Percentiles rank a stretch among this genome's conserved stretches.
phyloP scores from a whole-genome alignment of 2,888 invertebrate genomes.

The Gryllus longicercus region DNA sequence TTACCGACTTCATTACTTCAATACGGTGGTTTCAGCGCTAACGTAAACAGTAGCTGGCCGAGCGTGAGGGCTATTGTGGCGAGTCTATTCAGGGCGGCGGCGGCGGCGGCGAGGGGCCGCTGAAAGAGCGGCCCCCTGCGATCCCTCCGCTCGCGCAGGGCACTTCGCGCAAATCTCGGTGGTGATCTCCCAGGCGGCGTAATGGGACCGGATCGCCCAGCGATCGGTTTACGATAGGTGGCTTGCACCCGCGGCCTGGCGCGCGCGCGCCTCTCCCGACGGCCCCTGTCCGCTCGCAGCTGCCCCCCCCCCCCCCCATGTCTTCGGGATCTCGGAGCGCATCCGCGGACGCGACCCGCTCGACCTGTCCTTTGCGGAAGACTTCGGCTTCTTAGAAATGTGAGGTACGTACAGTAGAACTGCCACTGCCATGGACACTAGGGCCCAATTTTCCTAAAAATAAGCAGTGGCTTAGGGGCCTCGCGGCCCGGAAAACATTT shows the following conservation, averaged over 20 bases:
- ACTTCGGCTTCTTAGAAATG: no score
- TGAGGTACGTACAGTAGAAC: no score
- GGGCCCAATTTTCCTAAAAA: no score
- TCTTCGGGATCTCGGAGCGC: background rate
- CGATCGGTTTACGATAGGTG: background rate
- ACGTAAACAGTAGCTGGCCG: slow-evolving; percentile 11
- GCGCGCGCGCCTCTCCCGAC: background rate
- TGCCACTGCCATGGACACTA: no score
- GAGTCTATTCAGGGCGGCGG: background rate
- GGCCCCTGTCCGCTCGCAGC: background rate
- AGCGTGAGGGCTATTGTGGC: slow-evolving; percentile 4
- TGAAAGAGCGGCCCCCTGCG: background rate
- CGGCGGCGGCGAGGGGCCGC: background rate
- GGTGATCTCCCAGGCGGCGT: background rate
- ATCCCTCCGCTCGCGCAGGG: background rate
- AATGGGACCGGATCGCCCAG: background rate
- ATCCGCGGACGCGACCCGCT: background rate
- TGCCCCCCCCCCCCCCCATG: background rate
- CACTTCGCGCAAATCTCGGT: background rate
- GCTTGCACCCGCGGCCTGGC: background rate
- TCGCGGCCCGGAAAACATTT: no score
- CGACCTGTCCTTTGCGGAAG: no score
- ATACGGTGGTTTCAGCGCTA: background rate
- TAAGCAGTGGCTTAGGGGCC: no score
- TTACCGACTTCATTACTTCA: background rate